Conservation (phyloP, 2,888 invertebrate species). For the Parochlus steinenii region DNA sequence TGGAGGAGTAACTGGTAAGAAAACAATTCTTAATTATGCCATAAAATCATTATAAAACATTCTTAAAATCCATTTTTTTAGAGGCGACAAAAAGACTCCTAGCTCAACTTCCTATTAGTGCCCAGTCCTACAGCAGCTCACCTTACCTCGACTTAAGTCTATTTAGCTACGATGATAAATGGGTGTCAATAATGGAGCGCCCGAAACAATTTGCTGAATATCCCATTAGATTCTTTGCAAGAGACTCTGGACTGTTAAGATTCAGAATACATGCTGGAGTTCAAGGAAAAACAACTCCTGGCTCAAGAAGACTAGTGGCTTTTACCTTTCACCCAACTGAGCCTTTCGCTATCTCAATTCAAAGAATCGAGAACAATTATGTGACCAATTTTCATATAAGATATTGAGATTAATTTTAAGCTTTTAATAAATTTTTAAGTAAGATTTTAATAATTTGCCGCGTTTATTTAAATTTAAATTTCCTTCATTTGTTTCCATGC, state of each 20-base stretch:
- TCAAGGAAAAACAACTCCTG: constrained; percentile 44
- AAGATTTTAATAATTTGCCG: not conserved
- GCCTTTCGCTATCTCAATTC: constrained; percentile 90
- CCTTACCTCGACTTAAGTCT: constrained; percentile 84
- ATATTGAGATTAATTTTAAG: no score
- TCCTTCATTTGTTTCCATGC: no score
- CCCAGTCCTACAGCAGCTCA: constrained; percentile 83
- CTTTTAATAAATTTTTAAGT: not conserved
- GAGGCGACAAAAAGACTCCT: constrained; percentile 81
- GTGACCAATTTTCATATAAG: constrained; percentile 89
- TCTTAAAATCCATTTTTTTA: no score
- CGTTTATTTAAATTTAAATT: no score
- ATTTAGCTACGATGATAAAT: constrained; percentile 91
- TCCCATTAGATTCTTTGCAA: constrained; percentile 76
- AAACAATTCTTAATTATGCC: no score
- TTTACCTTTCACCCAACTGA: constrained; percentile 94
- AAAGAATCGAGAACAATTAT: constrained; percentile 82
- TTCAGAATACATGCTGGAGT: constrained; percentile 80
- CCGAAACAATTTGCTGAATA: constrained; percentile 87
- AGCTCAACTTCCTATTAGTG: constrained; percentile 83
- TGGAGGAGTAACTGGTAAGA: no score
- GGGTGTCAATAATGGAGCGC: constrained; percentile 88
- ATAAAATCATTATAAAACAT: no score
- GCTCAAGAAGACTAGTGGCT: constrained; percentile 63
- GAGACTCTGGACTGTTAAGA: constrained; percentile 63